phyloP scores from a whole-genome alignment of 2,797 vertebrate genomes.

The Xiphophorus birchmanni region DNA sequence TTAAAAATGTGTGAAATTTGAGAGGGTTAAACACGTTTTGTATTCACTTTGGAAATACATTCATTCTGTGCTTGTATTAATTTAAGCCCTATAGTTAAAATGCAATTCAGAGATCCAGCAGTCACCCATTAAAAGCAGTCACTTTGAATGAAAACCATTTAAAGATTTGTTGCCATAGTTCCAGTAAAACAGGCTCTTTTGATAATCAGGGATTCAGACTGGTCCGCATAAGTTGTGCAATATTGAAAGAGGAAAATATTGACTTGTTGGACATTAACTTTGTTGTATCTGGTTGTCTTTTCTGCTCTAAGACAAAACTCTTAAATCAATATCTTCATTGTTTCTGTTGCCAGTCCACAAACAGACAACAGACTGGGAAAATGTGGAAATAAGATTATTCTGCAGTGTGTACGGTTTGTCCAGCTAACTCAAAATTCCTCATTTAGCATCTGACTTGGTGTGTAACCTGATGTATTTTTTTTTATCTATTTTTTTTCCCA shows the following conservation, averaged over 20 bases:
- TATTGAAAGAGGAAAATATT: constrained; percentile 60
- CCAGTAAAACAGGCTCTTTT: constrained; percentile 43
- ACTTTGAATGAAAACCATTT: constrained; percentile 37
- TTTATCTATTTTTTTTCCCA: constrained; percentile 25
- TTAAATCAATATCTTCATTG: constrained; percentile 28
- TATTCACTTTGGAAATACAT: constrained; percentile 60
- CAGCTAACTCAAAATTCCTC: constrained; percentile 13
- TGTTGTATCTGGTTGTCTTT: constrained; percentile 63
- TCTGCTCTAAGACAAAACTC: constrained; percentile 50
- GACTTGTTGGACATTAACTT: constrained; percentile 67
- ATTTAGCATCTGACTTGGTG: constrained; percentile 1
- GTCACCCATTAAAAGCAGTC: constrained; percentile 30
- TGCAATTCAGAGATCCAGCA: constrained; percentile 40
- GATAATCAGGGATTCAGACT: constrained; percentile 68
- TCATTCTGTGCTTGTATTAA: constrained; percentile 44
- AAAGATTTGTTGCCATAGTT: constrained; percentile 39
- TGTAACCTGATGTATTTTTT: constrained; percentile 30
- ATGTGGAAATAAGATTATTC: neutral
- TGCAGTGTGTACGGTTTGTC: constrained; percentile 24
- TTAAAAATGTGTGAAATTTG: constrained; percentile 42
- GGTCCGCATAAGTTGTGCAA: constrained; percentile 69
- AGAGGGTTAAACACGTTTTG: constrained; percentile 50
- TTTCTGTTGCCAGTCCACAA: constrained; percentile 35
- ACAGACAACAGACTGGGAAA: constrained; percentile 18
- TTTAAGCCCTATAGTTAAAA: constrained; percentile 40